Percentiles rank a stretch among this genome's conserved stretches.
These are phyloP conservation scores for Philaethria dido DNA, from an alignment of 2,888 invertebrate species.

Conservation along the genomic window DNA sequence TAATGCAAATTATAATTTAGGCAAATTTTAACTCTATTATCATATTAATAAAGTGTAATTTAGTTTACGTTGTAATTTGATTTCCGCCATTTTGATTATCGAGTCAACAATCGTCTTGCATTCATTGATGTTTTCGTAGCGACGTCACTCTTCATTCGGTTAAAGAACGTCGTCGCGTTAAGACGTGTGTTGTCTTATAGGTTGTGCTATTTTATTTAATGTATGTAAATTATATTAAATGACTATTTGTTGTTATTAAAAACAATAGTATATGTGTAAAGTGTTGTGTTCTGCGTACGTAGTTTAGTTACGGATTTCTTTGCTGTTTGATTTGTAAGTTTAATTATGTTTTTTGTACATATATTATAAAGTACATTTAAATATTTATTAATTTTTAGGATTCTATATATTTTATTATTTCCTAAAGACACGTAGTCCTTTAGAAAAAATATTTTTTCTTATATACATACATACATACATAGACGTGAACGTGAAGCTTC, in stretches of 20 bases:
- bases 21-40: no score
- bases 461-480: no score
- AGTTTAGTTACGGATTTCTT: slow-evolving; percentile 20
- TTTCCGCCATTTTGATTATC: slow-evolving; percentile 32
- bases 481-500: no score
- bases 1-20: slow-evolving; percentile 46
- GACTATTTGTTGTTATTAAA: neutral
- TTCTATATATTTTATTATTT: no score
- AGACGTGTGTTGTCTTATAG: slow-evolving; percentile 4
- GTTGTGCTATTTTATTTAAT: neutral
- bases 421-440: no score
- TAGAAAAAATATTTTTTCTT: no score
- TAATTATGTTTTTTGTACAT: neutral
- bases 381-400: no score
- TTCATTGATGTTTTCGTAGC: slow-evolving; percentile 47
- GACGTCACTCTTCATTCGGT: slow-evolving; percentile 43
- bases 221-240: neutral
- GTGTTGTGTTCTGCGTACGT: slow-evolving; percentile 21
- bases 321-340: slow-evolving; percentile 11
- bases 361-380: neutral
- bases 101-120: slow-evolving; percentile 48
- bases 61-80: slow-evolving; percentile 12
- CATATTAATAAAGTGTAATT: slow-evolving; percentile 44
- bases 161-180: slow-evolving; percentile 10
- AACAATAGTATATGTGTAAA: neutral